These are phyloP conservation scores for Ictalurus punctatus DNA, from an alignment of 2,113 vertebrate species.

Conservation along the genomic window DNA sequence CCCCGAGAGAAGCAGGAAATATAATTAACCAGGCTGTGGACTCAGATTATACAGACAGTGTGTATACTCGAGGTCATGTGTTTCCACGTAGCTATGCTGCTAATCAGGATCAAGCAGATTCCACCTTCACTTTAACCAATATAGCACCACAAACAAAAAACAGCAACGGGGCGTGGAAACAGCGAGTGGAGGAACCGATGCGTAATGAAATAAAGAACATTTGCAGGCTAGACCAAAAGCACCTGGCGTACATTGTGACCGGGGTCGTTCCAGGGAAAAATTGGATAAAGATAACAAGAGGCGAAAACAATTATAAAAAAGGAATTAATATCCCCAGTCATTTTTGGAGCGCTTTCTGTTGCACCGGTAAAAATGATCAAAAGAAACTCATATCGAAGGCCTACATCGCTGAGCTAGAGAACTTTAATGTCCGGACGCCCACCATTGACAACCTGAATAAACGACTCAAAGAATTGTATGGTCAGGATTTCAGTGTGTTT, in stretches of 20 bases:
- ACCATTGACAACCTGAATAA: not conserved
- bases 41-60: not conserved
- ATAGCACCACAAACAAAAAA: not conserved
- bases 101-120: not conserved
- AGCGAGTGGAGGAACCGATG: not conserved
- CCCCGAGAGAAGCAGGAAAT: too few relatives aligned
- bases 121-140: conserved; percentile 29
- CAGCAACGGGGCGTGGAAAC: not conserved
- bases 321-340: not conserved
- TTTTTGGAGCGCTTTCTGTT: conserved; percentile 9
- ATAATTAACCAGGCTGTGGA: not conserved
- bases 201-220: not conserved
- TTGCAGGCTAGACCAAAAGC: not conserved
- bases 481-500: not conserved
- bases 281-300: not conserved
- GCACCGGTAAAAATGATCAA: too few relatives aligned
- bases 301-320: not conserved
- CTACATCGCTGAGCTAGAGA: too few relatives aligned
- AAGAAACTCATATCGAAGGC: too few relatives aligned
- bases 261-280: not conserved
- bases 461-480: not conserved
- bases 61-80: not conserved
- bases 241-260: not conserved
- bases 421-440: too few relatives aligned
- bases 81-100: not conserved